phyloP scores from a whole-genome alignment of 2,888 invertebrate species.

The Pseudolycoriella hygida region DNA sequence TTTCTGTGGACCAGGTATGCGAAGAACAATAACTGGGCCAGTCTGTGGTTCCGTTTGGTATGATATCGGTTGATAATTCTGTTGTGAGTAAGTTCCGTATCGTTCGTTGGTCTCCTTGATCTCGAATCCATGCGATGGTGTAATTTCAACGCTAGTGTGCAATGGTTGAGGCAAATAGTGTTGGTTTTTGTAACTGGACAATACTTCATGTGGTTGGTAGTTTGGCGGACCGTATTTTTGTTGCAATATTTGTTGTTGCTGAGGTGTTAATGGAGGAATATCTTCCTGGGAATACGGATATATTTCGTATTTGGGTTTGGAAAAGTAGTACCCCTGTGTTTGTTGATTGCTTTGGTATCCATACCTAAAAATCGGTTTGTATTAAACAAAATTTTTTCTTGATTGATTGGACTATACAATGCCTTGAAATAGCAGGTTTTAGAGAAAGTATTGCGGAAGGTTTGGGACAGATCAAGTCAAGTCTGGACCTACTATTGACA shows the following conservation, averaged over 20 bases:
- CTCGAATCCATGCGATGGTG: slow-evolving; percentile 37
- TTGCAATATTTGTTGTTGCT: slow-evolving; percentile 15
- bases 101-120: slow-evolving; percentile 15
- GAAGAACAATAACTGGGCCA: slow-evolving; percentile 21
- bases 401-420: no score
- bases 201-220: slow-evolving; percentile 6
- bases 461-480: no score
- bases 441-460: no score
- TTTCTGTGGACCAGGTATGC: slow-evolving; percentile 27
- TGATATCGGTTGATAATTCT: slow-evolving; percentile 12
- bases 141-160: slow-evolving; percentile 34
- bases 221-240: slow-evolving; percentile 6
- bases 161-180: slow-evolving; percentile 10
- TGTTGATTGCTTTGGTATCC: slow-evolving; percentile 18
- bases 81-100: slow-evolving; percentile 8
- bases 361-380: slow-evolving; percentile 17
- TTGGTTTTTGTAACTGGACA: slow-evolving; percentile 13
- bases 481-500: no score
- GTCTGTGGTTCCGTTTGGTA: slow-evolving; percentile 8
- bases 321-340: slow-evolving; percentile 22
- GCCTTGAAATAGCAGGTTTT: no score
- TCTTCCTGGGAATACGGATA: slow-evolving; percentile 55
- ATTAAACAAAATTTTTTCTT: no score
- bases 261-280: slow-evolving; percentile 28
- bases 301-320: slow-evolving; percentile 39